Percentiles rank a stretch among this genome's conserved stretches.
Evolutionary conservation across 2,113 vertebrate species (phyloP).

Genomic region (Calidris pygmaea): DNA sequence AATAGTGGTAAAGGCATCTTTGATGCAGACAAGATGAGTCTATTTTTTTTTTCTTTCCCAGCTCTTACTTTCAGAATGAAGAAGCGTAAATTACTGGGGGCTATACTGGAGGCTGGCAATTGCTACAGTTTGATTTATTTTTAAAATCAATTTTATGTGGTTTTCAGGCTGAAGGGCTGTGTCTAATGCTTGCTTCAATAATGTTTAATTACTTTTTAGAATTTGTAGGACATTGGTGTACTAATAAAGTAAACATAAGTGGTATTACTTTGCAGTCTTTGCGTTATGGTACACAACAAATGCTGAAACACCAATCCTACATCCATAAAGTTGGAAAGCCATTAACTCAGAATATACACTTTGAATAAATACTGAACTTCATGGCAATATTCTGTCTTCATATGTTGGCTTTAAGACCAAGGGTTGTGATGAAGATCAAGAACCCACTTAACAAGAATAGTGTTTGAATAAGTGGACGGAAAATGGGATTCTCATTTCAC

Average conservation of each 20-base stretch:
- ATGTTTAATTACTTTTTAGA: slow-evolving; percentile 61
- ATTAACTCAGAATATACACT: slow-evolving; percentile 82
- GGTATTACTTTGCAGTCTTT: slow-evolving; percentile 62
- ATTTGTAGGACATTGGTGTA: slow-evolving; percentile 63
- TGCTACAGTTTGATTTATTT: slow-evolving; percentile 60
- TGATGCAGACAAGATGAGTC: slow-evolving; percentile 13
- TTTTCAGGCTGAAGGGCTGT: slow-evolving; percentile 62
- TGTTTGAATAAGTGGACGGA: slow-evolving; percentile 40
- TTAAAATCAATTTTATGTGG: slow-evolving; percentile 54
- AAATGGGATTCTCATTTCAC: slow-evolving; percentile 58
- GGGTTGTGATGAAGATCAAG: slow-evolving; percentile 51
- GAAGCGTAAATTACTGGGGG: slow-evolving; percentile 24
- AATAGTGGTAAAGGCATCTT: slow-evolving; percentile 35
- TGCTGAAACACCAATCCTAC: slow-evolving; percentile 79
- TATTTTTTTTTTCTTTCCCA: background rate
- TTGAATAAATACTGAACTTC: slow-evolving; percentile 72
- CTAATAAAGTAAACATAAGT: slow-evolving; percentile 61
- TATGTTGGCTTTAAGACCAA: slow-evolving; percentile 57
- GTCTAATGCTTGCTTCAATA: slow-evolving; percentile 67
- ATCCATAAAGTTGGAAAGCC: slow-evolving; percentile 74
- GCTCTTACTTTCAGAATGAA: slow-evolving; percentile 40
- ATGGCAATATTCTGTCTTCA: slow-evolving; percentile 55
- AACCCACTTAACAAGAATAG: slow-evolving; percentile 16
- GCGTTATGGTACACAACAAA: slow-evolving; percentile 75
- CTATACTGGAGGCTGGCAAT: slow-evolving; percentile 33